Evolutionary conservation across 2,888 invertebrate species (phyloP), one percentile per base, ranked within the genome.

Genomic region (Drosophila affinis): DNA sequence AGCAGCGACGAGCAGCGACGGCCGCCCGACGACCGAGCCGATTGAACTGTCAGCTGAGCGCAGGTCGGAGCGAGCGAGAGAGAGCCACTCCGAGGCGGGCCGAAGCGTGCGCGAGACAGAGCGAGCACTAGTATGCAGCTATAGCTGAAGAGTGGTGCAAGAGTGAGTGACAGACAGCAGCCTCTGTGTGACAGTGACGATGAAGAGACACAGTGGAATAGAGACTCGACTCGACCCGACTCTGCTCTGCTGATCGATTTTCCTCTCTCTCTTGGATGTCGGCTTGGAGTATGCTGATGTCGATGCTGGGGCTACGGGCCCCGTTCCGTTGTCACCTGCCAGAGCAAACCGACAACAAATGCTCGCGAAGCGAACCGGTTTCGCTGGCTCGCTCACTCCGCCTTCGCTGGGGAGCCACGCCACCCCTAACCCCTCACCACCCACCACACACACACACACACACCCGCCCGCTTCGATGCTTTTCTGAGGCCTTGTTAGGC

Each of bases 301-400:
- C 71, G 64, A 59, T 89, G 85, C 90, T 90, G 29, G 29, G 21
- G 21, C 27, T 7, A 27, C 27, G 27, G 27, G 27, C 27, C 29
- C 24, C 24, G 24, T 24, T 24, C 29, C 29, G 29, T 87, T 92
- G 92, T 92, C 92, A 92, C 92, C 92, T 92, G 92, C 88, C 56
- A 34, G 90, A 90, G 91, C 91, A 91, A 91, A 91, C 91, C 90
- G 91, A 87, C 47, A 49, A 65, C 77, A 74, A 76, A 76, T 68
- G 70, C 73, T 49, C 77, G 39, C 39, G 59, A 89, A 89, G 39
- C 39, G 57, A 89, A 89, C 86, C 79, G 89, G 87, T 89, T 86
- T 62, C 69, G 58, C 54, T 57, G 58, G 47, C 55, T 73, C 62
- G 58, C 62, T 69, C 49, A 48, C 48, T 51, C 62, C 47, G 18